These are phyloP conservation scores for Chaetodon trifasciatus DNA, from an alignment of 2,797 vertebrate genomes.

Conservation along the genomic window DNA sequence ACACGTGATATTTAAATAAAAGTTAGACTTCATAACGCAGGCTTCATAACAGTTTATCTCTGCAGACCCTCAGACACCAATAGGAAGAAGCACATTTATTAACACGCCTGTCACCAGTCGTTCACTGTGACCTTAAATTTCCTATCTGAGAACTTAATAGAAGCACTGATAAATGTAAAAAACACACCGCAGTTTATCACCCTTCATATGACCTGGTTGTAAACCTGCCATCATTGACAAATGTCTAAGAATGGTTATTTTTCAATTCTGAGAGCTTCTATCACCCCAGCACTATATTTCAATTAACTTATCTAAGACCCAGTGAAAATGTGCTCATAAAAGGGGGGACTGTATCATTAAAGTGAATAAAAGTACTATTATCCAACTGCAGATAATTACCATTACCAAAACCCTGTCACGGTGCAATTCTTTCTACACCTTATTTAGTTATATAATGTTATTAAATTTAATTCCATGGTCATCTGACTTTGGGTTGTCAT, in stretches of 20 bases:
- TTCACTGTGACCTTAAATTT: conserved; percentile 39
- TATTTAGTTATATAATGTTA: conserved; percentile 45
- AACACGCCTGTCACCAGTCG: conserved; percentile 11
- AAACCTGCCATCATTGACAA: conserved; percentile 45
- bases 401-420: conserved; percentile 51
- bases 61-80: background rate
- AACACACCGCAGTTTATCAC: conserved; percentile 27
- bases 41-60: conserved; percentile 19
- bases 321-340: conserved; percentile 47
- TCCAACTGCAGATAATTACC: conserved; percentile 55
- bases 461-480: conserved; percentile 51
- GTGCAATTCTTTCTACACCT: conserved; percentile 40
- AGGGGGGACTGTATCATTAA: conserved; percentile 56
- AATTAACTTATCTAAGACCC: conserved; percentile 61
- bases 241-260: conserved; percentile 45
- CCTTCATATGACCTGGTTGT: conserved; percentile 29
- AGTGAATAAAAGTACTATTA: conserved; percentile 76
- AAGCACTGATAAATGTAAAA: conserved; percentile 36
- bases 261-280: conserved; percentile 35
- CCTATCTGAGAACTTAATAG: conserved; percentile 13
- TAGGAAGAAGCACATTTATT: conserved; percentile 18
- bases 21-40: conserved; percentile 2
- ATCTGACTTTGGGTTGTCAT: conserved; percentile 29
- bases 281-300: conserved; percentile 54
- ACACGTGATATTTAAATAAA: conserved; percentile 1